Percentiles rank a stretch among this genome's conserved stretches.
These are phyloP conservation scores for Dicrostonyx torquatus DNA, from an alignment of 2,797 vertebrate species.

Conservation along the genomic window DNA sequence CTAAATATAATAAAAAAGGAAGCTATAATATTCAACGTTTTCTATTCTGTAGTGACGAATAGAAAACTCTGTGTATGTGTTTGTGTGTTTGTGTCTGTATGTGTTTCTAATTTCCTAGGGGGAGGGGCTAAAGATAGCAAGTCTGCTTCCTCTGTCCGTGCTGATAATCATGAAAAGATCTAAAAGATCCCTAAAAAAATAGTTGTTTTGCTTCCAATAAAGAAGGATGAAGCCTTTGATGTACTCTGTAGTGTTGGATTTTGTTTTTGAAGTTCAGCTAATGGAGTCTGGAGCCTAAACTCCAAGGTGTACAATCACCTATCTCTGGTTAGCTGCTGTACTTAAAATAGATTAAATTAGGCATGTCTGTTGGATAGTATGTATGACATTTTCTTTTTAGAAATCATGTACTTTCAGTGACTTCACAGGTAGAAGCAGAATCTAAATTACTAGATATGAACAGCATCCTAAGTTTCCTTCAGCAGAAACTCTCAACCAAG, in stretches of 20 bases:
- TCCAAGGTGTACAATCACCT: neutral
- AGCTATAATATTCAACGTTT: neutral
- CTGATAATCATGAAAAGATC: neutral
- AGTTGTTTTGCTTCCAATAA: neutral
- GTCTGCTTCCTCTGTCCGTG: neutral
- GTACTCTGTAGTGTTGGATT: neutral
- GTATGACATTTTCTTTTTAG: neutral
- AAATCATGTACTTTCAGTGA: neutral
- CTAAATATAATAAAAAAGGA: conserved; percentile 25
- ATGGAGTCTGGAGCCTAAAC: neutral
- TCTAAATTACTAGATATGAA: neutral
- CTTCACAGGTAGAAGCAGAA: neutral
- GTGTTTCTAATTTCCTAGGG: neutral
- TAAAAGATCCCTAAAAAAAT: neutral
- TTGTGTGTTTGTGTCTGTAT: neutral
- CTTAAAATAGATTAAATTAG: conserved; percentile 23
- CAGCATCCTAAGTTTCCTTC: neutral
- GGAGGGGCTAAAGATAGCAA: rapidly evolving
- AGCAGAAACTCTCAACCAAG: neutral
- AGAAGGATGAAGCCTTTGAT: neutral
- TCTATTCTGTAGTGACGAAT: neutral
- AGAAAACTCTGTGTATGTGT: neutral
- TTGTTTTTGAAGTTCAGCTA: neutral
- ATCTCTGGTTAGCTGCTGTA: neutral
- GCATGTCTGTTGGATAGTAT: neutral